Conservation (phyloP, 2,113 vertebrate genomes). For the Cettia cetti region DNA sequence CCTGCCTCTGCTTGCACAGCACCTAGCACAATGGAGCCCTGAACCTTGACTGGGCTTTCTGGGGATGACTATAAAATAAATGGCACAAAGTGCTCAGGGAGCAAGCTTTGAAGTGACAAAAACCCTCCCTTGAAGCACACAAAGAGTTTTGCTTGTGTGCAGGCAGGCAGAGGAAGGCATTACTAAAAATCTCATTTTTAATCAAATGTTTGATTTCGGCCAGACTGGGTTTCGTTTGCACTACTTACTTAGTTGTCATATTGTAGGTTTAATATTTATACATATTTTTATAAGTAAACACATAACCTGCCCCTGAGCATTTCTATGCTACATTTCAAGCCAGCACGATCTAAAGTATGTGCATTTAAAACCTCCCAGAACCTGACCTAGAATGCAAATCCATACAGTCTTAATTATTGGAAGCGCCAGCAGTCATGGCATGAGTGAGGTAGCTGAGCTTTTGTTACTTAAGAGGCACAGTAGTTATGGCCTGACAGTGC, state of each 20-base stretch:
- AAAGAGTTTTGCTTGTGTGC: neutral
- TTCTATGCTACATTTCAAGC: conserved; percentile 52
- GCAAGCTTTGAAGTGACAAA: neutral
- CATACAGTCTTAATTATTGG: conserved; percentile 76
- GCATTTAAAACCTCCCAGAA: conserved; percentile 71
- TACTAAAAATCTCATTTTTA: neutral
- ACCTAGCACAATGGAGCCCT: neutral
- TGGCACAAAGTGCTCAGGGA: neutral
- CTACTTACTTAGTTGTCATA: neutral
- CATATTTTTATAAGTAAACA: neutral
- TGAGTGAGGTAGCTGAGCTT: conserved; percentile 64
- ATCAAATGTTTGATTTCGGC: conserved; percentile 30
- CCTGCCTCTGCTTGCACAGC: conserved; percentile 13
- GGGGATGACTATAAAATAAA: neutral
- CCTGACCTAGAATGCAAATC: conserved; percentile 73
- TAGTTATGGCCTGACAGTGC: conserved; percentile 71
- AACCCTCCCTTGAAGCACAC: neutral
- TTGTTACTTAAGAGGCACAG: conserved; percentile 67
- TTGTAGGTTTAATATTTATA: neutral
- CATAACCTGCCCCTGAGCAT: conserved; percentile 7
- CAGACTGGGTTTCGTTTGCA: conserved; percentile 34
- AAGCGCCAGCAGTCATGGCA: conserved; percentile 62
- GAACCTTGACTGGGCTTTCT: neutral
- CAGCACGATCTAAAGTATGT: conserved; percentile 62
- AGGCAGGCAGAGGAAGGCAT: neutral